phyloP scores from a whole-genome alignment of 2,888 invertebrate genomes.

The Sminthurides aquaticus region DNA sequence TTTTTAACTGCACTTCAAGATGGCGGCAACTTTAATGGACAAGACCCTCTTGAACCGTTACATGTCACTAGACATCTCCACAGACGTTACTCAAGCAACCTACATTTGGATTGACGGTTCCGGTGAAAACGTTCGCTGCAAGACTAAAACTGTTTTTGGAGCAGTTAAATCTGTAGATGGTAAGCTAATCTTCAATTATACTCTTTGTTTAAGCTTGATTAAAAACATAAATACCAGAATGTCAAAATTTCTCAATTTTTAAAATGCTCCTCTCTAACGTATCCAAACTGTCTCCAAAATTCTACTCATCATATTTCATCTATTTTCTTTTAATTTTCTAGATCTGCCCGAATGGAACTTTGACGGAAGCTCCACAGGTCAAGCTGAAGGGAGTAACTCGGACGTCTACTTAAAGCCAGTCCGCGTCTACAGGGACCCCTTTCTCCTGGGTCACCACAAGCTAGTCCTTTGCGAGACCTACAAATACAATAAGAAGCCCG shows the following conservation, averaged over 20 bases:
- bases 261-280: no score
- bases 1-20: no score
- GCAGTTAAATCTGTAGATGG: constrained; percentile 13
- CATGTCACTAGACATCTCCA: constrained; percentile 67
- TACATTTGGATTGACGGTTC: constrained; percentile 93
- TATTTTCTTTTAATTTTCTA: no score
- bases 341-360: constrained; percentile 75
- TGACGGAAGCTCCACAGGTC: constrained; percentile 86
- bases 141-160: constrained; percentile 62
- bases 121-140: constrained; percentile 76
- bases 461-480: constrained; percentile 84
- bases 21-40: constrained; percentile 1
- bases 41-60: constrained; percentile 50
- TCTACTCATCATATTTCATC: no score
- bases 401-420: constrained; percentile 86
- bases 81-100: constrained; percentile 69
- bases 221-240: no score
- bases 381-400: constrained; percentile 78
- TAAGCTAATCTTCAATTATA: not conserved
- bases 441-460: constrained; percentile 79
- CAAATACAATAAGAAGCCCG: constrained; percentile 73
- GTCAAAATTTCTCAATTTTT: no score
- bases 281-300: no score
- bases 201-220: not conserved
- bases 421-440: constrained; percentile 87